phyloP scores from a whole-genome alignment of 1,140 invertebrate genomes.

The Drosophila dunni region DNA sequence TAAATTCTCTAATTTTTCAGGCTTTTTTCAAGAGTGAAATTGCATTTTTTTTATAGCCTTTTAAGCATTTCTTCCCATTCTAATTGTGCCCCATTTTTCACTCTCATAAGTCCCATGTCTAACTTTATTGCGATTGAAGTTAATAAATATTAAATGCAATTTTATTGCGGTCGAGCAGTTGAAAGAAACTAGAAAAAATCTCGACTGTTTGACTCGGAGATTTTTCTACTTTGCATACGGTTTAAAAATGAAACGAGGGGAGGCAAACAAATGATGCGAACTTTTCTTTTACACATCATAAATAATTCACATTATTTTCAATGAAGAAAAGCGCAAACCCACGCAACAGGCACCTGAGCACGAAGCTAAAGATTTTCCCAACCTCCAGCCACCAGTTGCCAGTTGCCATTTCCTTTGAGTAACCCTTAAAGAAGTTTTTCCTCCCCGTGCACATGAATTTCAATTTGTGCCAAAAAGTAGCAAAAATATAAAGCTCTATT shows the following conservation, averaged over 20 bases:
- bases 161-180: constrained; percentile 59
- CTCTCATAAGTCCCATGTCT: not conserved
- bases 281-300: constrained; percentile 55
- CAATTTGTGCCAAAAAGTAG: constrained; percentile 15
- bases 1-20: no score
- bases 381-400: not conserved
- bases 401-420: not conserved
- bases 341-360: constrained; percentile 31
- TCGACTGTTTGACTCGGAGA: not conserved
- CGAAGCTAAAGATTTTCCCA: not conserved
- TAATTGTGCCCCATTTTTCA: not conserved
- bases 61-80: no score
- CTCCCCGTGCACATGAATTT: constrained; percentile 16
- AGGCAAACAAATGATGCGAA: constrained; percentile 47
- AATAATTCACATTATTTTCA: constrained; percentile 74
- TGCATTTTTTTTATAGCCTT: no score
- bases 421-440: constrained; percentile 16
- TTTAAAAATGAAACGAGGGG: not conserved
- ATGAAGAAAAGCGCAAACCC: constrained; percentile 23
- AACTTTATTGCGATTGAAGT: constrained; percentile 9
- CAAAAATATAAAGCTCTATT: constrained; percentile 6
- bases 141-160: constrained; percentile 82
- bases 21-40: no score
- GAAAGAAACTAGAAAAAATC: constrained; percentile 27
- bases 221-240: constrained; percentile 12